A percentile compares a stretch with the other conserved stretches of the same genome.
Evolutionary conservation across 2,888 invertebrate genomes (phyloP).

Genomic region (Nemotelus pantherinus): DNA sequence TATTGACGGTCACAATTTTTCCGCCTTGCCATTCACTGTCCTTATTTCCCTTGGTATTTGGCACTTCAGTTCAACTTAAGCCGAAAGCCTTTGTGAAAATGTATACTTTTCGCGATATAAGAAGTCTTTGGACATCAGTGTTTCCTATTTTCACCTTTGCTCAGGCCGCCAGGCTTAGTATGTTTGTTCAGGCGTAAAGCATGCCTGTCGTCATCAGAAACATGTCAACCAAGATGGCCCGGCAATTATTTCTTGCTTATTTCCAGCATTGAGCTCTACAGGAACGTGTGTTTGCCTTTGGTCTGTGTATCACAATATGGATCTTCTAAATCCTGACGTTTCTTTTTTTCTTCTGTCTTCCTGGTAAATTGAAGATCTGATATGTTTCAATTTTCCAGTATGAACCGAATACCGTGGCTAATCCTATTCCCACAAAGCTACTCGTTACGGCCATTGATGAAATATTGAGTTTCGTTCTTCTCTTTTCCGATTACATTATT

Average conservation of each 20-base stretch:
- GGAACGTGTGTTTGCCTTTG: too few relatives aligned
- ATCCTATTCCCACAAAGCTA: too few relatives aligned
- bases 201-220: conserved; percentile 3
- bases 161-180: background rate
- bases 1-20: conserved; percentile 22
- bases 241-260: conserved; percentile 5
- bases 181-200: background rate
- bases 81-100: conserved; percentile 17
- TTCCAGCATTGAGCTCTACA: too few relatives aligned
- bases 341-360: too few relatives aligned
- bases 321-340: too few relatives aligned
- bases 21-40: background rate
- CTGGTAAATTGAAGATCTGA: too few relatives aligned
- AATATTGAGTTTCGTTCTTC: too few relatives aligned
- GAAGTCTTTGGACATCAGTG: background rate
- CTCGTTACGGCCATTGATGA: too few relatives aligned
- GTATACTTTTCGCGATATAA: background rate
- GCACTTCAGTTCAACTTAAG: conserved; percentile 7
- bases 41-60: conserved; percentile 13
- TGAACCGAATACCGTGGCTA: too few relatives aligned
- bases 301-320: too few relatives aligned
- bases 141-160: background rate
- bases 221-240: conserved; percentile 4
- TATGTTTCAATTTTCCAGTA: too few relatives aligned
- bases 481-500: too few relatives aligned